Evolutionary conservation across 2,113 vertebrate species (phyloP), one percentile per base, ranked within the genome.

Genomic region (Helogale parvula): DNA sequence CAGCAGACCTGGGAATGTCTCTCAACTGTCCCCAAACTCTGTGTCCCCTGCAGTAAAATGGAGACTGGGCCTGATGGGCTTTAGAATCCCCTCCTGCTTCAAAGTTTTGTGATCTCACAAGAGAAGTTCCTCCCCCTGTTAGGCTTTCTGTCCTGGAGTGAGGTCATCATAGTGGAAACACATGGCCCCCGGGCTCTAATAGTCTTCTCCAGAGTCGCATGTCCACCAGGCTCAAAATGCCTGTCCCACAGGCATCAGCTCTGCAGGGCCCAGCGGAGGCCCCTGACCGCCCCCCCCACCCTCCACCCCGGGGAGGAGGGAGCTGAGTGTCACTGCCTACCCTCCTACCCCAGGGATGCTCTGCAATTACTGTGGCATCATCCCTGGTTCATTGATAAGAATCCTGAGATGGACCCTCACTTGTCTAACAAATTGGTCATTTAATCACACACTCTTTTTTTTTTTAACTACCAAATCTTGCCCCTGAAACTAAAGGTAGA

Each of bases 401-500:
- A 45, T n/a, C 68, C 66, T 88, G 84, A 35, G 33, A 82, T 15
- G 50, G 29, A 25, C 38, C 76, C 14, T 82, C 38, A 13, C 21
- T 87, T 33, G 65, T 68, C 76, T 84, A 72, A 93, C 27, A 94
- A 41, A 23, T 68, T 29, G 0, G 14, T 92, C 86, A 88, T 66
- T 94, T 87, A 89, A 96, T 88, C 83, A n/a, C 45, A 65, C 35
- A 13, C 35, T 35, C 33, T 14, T 72, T 33, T 52, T 81, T 86
- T 85, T 74, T 33, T 47, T 27, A 76, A 76, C 81, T 89, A 87
- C 88, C 69, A 47, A 47, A 69, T 87, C 95, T 65, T 92, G 80
- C 19, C 65, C 50, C 87, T 0, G 57, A 90, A 98, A 98, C 90
- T 93, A 50, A 95, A 84, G 0, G 3, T 90, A 81, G 45, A 92